Evolutionary conservation across 2,797 vertebrate species (phyloP), one percentile per base, ranked within the genome.

Genomic region (Squalus acanthias): DNA sequence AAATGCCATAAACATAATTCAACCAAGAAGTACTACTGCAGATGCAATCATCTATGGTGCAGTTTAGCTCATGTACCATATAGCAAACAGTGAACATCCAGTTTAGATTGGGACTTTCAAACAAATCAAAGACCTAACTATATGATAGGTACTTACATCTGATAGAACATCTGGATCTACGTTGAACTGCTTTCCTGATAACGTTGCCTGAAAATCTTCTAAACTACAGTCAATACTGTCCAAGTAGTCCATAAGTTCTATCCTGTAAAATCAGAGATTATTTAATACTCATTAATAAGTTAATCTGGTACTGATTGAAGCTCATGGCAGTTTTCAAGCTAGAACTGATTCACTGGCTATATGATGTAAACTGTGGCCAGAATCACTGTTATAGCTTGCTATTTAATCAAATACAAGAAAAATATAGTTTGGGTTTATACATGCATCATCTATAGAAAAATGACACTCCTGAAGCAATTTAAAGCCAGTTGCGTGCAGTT

Each of bases 151-250:
- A 95, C 96, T 96, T 98, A 98, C 98, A 98, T 98, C 99, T 96
- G 99, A 98, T 39, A 98, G 97, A 50, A 98, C 97, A 97, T 99
- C 98, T 67, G 98, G 98, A 97, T 99, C 99, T 96, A 98, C 97
- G 97, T 98, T 98, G 97, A 99, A 99, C 96, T 99, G 99, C 97
- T 99, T 99, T 97, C 99, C 99, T 91, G 98, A 98, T 9, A 99
- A 97, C 98, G 99, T 98, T 95, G 99, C 99, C 97, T 99, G 99
- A 97, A 99, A 99, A 97, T 99, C 99, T 97, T 99, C 99, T 97
- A 99, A 98, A 97, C 98, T 99, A 98, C 99, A 99, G 97, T 99
- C 99, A 17, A 99, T 99, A 96, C 99, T 99, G 98, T 99, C 99
- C 97, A 99, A 98, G 97, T 99, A 99, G 98, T 99, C 99, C 98